Base-by-base conservation (phyloP, 1,140 invertebrate genomes). In the Acromyrmex charruanus region DNA sequence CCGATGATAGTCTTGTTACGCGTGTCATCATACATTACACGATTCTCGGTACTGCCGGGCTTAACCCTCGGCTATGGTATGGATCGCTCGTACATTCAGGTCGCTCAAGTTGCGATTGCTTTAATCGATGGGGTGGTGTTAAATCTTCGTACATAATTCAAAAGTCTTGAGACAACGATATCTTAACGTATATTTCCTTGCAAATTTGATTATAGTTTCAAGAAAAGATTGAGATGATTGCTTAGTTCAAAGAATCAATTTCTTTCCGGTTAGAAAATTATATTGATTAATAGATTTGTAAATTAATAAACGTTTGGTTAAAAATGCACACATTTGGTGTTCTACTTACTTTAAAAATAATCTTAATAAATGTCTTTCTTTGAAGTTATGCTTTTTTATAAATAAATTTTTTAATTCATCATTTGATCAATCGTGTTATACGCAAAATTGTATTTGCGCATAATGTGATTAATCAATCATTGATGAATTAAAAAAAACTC, bases 1-100 rank as follows among this genome's bases (percentile, higher is more conserved):
- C 58, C 61, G 75, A 90, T 82, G 77, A 74, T 61, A 66, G 79
- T 81, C 81, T 85, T 77, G 81, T 85, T 85, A 85, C 58, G 63
- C 81, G 58, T 66, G 81, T 77, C 81, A 77, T 85, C 81, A 65
- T 77, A 77, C 74, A 74, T 74, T 85, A 85, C 39, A 75, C 25
- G 71, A 61, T 61, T 74, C 81, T 77, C 16, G n/a, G 71, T 77
- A 75, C 58, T 71, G 55, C 35, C 49, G 35, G 51, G 31, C 39
- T 81, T 55, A 81, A 81, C 79, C 87, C 69, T 77, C 82, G 58
- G 49, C 49, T 55, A 31, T 39, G 63, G 58, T 55, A 80, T 86
- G 87, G 66, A 59, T 25, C 18, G 49, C 59, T 79, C 86, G 49
- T 51, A 53, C 44, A 53, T 86, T 85, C 66, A 81, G 31, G 66